A percentile compares a stretch with the other conserved stretches of the same genome.
Evolutionary conservation across 1,140 invertebrate genomes (phyloP).

Genomic region (Brachystomella parvula): DNA sequence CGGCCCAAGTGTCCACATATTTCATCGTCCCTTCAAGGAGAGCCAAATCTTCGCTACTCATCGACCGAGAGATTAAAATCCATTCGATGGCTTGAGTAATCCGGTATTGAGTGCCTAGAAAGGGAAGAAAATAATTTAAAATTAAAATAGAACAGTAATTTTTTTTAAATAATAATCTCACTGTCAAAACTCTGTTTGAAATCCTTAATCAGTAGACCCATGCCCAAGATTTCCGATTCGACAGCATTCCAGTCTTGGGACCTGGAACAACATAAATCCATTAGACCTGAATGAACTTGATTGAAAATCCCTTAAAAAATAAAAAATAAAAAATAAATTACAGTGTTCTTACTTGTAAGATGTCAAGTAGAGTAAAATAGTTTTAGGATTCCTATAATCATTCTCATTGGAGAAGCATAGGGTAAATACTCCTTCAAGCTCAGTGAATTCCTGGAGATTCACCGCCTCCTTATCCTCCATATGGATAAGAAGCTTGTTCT

Average conservation of each 20-base stretch:
- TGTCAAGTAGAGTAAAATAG: not conserved
- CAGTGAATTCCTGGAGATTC: not conserved
- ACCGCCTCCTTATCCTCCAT: not conserved
- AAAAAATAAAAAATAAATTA: not conserved
- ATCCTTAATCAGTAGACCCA: not conserved
- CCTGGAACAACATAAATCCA: too few relatives aligned
- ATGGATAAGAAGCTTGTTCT: not conserved
- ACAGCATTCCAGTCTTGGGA: not conserved
- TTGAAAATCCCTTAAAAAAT: not conserved
- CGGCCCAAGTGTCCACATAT: not conserved
- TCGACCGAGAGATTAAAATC: not conserved
- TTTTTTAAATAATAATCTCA: not conserved
- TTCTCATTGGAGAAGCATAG: not conserved
- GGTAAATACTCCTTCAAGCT: not conserved
- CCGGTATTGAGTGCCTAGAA: not conserved
- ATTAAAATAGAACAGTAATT: not conserved
- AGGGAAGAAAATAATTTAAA: not conserved
- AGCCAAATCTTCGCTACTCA: not conserved
- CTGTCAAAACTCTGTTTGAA: conserved; percentile 5
- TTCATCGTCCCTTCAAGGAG: not conserved
- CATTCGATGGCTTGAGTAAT: not conserved
- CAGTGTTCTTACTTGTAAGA: not conserved
- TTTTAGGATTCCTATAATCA: not conserved
- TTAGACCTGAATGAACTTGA: not conserved
- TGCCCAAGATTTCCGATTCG: not conserved